Evolutionary conservation across 2,888 invertebrate species (phyloP).

Genomic region (Sphinx pinastri): DNA sequence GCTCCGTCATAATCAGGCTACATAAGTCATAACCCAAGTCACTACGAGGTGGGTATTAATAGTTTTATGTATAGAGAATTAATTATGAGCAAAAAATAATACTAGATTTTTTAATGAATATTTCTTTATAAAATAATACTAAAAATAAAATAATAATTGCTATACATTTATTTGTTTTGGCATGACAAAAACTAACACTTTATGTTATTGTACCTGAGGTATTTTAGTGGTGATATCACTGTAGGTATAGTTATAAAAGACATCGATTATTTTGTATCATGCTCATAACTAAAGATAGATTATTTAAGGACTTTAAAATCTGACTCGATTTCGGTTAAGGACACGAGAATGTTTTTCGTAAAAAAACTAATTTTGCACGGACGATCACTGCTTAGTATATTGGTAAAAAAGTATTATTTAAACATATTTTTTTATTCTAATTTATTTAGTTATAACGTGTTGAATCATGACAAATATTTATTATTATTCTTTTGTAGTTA

Average conservation of each 20-base stretch:
- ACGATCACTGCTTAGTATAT: conserved; percentile 36
- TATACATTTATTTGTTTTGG: not conserved
- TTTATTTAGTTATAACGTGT: conserved; percentile 68
- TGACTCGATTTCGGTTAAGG: not conserved
- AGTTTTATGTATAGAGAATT: no score
- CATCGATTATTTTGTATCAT: not conserved
- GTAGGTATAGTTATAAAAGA: conserved; percentile 2
- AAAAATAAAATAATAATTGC: not conserved
- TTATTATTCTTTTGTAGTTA: conserved; percentile 51
- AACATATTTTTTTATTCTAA: conserved; percentile 53
- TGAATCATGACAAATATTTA: conserved; percentile 80
- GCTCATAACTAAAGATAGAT: conserved; percentile 1
- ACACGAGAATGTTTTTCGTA: not conserved
- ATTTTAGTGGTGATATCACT: not conserved
- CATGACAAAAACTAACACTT: not conserved
- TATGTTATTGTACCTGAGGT: not conserved
- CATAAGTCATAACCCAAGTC: no score
- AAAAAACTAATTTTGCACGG: not conserved
- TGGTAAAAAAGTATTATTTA: conserved; percentile 72
- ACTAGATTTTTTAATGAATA: no score
- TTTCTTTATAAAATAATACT: not conserved
- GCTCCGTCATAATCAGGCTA: no score
- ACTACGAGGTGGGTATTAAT: no score
- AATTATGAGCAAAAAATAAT: no score
- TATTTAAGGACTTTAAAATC: not conserved